phyloP scores from a whole-genome alignment of 1,140 invertebrate species.

The Ladona fulva region DNA sequence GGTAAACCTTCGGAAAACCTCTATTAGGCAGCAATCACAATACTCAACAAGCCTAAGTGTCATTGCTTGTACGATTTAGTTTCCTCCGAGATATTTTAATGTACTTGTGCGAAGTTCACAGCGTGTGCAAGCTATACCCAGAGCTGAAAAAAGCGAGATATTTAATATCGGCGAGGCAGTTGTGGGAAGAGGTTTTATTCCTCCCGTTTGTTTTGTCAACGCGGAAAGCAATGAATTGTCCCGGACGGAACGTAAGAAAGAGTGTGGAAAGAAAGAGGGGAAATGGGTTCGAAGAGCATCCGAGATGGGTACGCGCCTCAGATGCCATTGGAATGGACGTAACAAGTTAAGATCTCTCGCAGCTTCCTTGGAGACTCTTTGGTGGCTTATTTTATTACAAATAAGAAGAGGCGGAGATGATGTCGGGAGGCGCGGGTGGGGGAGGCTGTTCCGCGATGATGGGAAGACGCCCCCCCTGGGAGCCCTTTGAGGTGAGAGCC shows the following conservation, averaged over 20 bases:
- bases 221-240: no score
- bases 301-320: neutral
- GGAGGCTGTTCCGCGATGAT: slow-evolving; percentile 1
- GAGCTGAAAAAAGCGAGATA: no score
- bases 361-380: slow-evolving; percentile 16
- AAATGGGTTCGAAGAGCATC: neutral
- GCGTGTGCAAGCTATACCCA: no score
- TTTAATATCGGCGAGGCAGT: no score
- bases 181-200: no score
- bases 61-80: no score
- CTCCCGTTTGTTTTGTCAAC: no score
- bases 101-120: no score
- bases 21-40: no score
- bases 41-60: no score
- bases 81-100: no score
- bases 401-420: slow-evolving; percentile 16
- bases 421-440: neutral
- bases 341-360: slow-evolving; percentile 16
- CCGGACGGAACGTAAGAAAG: neutral
- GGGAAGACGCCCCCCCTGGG: neutral
- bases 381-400: slow-evolving; percentile 22
- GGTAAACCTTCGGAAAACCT: no score
- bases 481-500: neutral
- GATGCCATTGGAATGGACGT: slow-evolving; percentile 7
- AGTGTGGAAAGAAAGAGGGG: neutral